phyloP scores from a whole-genome alignment of 2,797 vertebrate species.

The Bucorvus abyssinicus region DNA sequence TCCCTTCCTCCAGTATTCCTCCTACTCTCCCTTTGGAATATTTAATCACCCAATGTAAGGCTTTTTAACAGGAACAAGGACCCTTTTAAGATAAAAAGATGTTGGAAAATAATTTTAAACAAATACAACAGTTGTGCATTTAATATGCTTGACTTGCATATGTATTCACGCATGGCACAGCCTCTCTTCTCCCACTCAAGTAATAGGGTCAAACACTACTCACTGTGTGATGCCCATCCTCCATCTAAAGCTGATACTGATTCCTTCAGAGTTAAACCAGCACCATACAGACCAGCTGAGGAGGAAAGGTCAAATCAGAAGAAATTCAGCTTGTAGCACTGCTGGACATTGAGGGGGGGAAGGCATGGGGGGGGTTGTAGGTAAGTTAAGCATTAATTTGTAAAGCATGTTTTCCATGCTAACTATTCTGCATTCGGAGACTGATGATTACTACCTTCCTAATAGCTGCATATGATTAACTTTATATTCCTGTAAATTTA shows the following conservation, averaged over 20 bases:
- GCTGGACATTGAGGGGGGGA: not conserved
- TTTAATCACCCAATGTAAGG: not conserved
- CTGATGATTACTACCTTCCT: not conserved
- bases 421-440: not conserved
- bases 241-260: not conserved
- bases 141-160: not conserved
- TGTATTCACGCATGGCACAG: not conserved
- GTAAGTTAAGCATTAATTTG: slow-evolving; percentile 32
- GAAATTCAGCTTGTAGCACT: not conserved
- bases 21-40: not conserved
- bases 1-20: not conserved
- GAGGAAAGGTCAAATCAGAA: not conserved
- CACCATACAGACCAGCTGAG: not conserved
- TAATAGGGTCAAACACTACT: not conserved
- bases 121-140: not conserved
- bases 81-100: not conserved
- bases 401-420: not conserved
- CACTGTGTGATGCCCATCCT: not conserved
- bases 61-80: not conserved
- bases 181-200: not conserved
- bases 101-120: not conserved
- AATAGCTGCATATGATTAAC: slow-evolving; percentile 7
- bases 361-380: not conserved
- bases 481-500: slow-evolving; percentile 16
- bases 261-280: not conserved